Evolutionary conservation across 2,797 vertebrate species (phyloP).

Genomic region (Periparus ater): DNA sequence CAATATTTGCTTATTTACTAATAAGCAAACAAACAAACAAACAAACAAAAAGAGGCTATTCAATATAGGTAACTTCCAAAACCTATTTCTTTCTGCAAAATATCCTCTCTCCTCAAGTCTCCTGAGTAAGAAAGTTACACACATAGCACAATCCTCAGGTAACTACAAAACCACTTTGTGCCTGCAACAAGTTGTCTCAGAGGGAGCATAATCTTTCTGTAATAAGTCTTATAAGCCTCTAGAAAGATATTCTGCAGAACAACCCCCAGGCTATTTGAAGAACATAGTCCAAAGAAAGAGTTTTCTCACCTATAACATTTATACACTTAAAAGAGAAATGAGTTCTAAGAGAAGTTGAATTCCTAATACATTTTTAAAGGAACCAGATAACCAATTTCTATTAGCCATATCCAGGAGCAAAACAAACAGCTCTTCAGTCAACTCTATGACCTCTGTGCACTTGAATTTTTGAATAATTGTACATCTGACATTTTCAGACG

Average conservation of each 20-base stretch:
- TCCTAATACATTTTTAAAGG: not conserved
- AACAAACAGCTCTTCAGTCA: not conserved
- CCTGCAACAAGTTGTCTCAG: not conserved
- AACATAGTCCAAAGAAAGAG: not conserved
- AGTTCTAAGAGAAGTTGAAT: not conserved
- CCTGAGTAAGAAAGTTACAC: not conserved
- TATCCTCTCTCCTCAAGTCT: not conserved
- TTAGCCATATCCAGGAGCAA: not conserved
- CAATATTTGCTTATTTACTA: too few species aligned
- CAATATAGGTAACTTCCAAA: not conserved
- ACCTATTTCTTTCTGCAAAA: not conserved
- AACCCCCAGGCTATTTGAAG: not conserved
- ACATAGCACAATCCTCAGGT: not conserved
- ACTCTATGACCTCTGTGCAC: not conserved
- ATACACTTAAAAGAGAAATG: not conserved
- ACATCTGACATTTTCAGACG: not conserved
- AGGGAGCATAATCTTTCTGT: not conserved
- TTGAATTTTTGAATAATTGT: not conserved
- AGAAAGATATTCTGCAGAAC: not conserved
- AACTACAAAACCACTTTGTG: not conserved
- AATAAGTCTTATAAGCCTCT: not conserved
- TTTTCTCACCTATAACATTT: not conserved
- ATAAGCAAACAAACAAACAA: not conserved
- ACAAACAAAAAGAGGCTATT: not conserved
- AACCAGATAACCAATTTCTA: not conserved